phyloP scores from a whole-genome alignment of 2,888 invertebrate genomes.

The Amphipyra berbera region DNA sequence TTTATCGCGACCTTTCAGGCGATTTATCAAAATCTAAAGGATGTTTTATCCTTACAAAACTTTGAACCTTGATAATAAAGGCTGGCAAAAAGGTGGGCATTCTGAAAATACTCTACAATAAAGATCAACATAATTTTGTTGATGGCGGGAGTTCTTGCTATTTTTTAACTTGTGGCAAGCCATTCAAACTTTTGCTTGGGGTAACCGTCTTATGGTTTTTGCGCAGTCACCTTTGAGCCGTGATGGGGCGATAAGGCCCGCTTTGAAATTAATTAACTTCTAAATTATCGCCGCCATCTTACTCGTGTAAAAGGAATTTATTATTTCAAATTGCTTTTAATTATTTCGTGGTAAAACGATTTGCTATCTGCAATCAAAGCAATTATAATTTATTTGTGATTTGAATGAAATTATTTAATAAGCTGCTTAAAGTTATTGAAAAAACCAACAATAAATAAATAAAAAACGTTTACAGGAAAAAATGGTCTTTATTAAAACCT shows the following conservation, averaged over 20 bases:
- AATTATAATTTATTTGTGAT: neutral
- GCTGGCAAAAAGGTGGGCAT: slow-evolving; percentile 60
- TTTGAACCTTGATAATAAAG: slow-evolving; percentile 72
- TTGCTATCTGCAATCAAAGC: neutral
- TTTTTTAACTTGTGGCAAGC: slow-evolving; percentile 44
- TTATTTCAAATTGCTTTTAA: slow-evolving; percentile 33
- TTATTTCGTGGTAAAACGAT: slow-evolving; percentile 14
- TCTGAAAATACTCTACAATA: slow-evolving; percentile 66
- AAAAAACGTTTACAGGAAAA: slow-evolving; percentile 72
- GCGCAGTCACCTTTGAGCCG: slow-evolving; percentile 48
- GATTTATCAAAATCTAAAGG: slow-evolving; percentile 70
- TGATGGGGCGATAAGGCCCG: slow-evolving; percentile 35
- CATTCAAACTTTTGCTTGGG: slow-evolving; percentile 66
- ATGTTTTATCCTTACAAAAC: slow-evolving; percentile 57
- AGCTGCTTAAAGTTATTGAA: too few species aligned
- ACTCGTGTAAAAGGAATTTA: slow-evolving; percentile 26
- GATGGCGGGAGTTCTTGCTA: slow-evolving; percentile 66
- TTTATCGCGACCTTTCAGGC: slow-evolving; percentile 53
- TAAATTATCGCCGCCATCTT: slow-evolving; percentile 33
- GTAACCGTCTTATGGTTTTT: slow-evolving; percentile 41
- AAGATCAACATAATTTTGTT: slow-evolving; percentile 72
- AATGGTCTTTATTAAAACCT: slow-evolving; percentile 85
- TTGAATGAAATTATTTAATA: too few species aligned
- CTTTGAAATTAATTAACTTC: slow-evolving; percentile 51
- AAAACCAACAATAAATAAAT: slow-evolving; percentile 55